Conservation (phyloP, 2,888 invertebrate genomes). For the Eumacrocentrus americanus region DNA sequence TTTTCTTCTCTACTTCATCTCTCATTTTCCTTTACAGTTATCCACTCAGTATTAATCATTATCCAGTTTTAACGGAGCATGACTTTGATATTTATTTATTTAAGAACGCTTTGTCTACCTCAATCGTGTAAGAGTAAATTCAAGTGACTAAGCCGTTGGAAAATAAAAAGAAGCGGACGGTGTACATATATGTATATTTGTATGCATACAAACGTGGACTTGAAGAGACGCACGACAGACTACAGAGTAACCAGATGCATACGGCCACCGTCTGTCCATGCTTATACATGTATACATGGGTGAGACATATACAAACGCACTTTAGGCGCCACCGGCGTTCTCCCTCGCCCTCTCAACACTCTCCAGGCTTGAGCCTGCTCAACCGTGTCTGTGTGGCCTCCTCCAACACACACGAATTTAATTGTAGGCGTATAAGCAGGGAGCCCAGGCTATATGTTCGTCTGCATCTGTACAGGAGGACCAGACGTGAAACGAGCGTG, state of each 20-base stretch:
- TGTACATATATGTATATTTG: slow-evolving; percentile 1
- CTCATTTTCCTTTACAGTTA: too few relatives aligned
- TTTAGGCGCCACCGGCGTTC: slow-evolving; percentile 41
- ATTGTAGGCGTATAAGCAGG: too few relatives aligned
- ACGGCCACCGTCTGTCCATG: slow-evolving; percentile 43
- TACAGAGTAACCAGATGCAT: slow-evolving; percentile 7
- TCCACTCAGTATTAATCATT: too few relatives aligned
- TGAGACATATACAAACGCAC: slow-evolving; percentile 26
- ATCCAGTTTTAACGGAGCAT: neutral
- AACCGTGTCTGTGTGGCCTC: slow-evolving; percentile 7
- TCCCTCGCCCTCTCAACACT: slow-evolving; percentile 16
- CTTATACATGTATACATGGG: neutral
- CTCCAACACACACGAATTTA: too few relatives aligned
- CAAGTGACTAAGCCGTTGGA: slow-evolving; percentile 11
- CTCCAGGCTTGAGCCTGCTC: slow-evolving; percentile 3
- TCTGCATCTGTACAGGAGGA: neutral
- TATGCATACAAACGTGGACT: slow-evolving; percentile 10
- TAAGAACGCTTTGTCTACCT: neutral
- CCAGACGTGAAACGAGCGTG: slow-evolving; percentile 9
- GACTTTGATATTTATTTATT: neutral
- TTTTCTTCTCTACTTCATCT: too few relatives aligned
- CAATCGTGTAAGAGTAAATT: neutral
- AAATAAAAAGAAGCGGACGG: neutral
- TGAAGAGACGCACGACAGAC: neutral
- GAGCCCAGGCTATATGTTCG: neutral